phyloP scores from a whole-genome alignment of 1,140 invertebrate genomes.

The Zeugodacus cucurbitae region DNA sequence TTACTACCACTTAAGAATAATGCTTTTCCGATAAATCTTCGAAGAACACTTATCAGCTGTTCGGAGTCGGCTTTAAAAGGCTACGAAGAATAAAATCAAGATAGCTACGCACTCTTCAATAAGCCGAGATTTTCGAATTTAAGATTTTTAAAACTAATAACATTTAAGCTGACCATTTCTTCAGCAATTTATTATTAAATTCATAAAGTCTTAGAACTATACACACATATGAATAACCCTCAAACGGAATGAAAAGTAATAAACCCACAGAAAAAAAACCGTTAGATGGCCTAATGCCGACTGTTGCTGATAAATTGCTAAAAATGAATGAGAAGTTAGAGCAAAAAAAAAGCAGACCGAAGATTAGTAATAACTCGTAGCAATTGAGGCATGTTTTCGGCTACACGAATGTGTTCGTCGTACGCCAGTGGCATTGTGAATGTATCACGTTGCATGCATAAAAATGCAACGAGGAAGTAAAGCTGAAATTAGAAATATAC shows the following conservation, averaged over 20 bases:
- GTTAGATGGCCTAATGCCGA: neutral
- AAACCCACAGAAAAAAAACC: neutral
- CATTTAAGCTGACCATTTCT: neutral
- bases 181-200: neutral
- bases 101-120: neutral
- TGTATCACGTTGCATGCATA: neutral
- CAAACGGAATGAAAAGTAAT: neutral
- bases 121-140: neutral
- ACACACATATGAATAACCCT: neutral
- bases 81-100: too few species aligned
- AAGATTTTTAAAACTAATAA: neutral
- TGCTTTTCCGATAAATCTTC: too few species aligned
- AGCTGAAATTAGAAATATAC: neutral
- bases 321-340: neutral
- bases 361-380: neutral
- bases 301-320: neutral
- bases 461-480: neutral
- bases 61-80: too few species aligned
- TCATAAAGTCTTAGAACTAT: neutral
- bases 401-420: neutral
- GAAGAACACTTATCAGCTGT: too few species aligned
- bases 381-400: conserved; percentile 16
- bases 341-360: neutral
- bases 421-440: neutral
- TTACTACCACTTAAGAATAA: too few species aligned